Percentiles rank a stretch among this genome's conserved stretches.
Evolutionary conservation across 2,888 invertebrate species (phyloP).

Genomic region (Ectropis crepuscularia): DNA sequence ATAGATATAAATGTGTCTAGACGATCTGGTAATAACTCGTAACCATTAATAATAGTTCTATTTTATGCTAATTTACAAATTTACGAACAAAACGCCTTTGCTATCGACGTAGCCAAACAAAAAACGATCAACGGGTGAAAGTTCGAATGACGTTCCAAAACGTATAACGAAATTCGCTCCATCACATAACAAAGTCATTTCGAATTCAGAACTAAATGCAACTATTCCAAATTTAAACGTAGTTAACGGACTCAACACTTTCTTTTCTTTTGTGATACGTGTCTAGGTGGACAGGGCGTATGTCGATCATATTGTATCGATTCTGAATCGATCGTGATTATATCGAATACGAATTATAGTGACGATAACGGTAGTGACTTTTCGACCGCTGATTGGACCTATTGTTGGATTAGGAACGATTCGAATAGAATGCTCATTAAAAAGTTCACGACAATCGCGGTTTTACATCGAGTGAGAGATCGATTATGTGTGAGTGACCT

Average conservation of each 20-base stretch:
- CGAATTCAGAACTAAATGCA: slow-evolving; percentile 49
- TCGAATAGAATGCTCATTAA: slow-evolving; percentile 61
- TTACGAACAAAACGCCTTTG: slow-evolving; percentile 20
- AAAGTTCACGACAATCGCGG: slow-evolving; percentile 38
- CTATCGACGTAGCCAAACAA: slow-evolving; percentile 28
- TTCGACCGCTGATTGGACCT: slow-evolving; percentile 66
- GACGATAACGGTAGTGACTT: slow-evolving; percentile 64
- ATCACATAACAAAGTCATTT: slow-evolving; percentile 50
- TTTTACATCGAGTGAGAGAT: slow-evolving; percentile 30
- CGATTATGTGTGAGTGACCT: slow-evolving; percentile 33
- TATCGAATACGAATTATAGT: slow-evolving; percentile 44
- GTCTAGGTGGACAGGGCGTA: slow-evolving; percentile 67
- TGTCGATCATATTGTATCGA: slow-evolving; percentile 71
- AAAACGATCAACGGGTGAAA: slow-evolving; percentile 29
- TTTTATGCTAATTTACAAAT: slow-evolving; percentile 15
- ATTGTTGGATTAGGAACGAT: slow-evolving; percentile 60
- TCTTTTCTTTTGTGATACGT: slow-evolving; percentile 73
- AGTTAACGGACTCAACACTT: slow-evolving; percentile 73
- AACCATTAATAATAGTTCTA: neutral
- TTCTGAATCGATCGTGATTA: slow-evolving; percentile 77
- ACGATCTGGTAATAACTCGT: slow-evolving; percentile 1
- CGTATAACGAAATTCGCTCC: slow-evolving; percentile 48
- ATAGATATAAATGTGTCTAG: neutral
- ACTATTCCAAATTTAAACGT: slow-evolving; percentile 66
- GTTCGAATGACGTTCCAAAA: slow-evolving; percentile 23